Evolutionary conservation across 2,888 invertebrate genomes (phyloP), one percentile per base, ranked within the genome.

Genomic region (Meliscaeva auricollis): DNA sequence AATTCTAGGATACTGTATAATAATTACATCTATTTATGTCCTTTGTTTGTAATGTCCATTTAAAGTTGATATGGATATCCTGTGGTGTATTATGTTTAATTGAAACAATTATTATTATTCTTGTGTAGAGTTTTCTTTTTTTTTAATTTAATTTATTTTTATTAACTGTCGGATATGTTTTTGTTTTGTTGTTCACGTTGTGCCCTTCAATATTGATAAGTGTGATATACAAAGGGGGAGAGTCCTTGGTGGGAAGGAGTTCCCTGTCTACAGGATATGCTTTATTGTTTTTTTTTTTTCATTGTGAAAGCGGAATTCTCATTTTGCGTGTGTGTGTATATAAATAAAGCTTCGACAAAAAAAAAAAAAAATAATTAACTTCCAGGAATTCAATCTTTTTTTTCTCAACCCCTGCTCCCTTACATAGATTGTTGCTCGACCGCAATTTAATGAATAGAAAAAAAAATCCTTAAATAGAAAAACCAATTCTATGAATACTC

Each of bases 91-190:
- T 60, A 44, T 44, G 30, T 15, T 62, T 35, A 64, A 20, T 58
- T 54, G 17, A 17, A 56, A 56, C 56, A 60, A 52, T 22, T 62
- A 35, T 30, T 66, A 3, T 38, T 60, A 15, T 48, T n/a, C 62
- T 20, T 77, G 44, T 64, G 41, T 74, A 20, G 38, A 44, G 52
- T 38, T 15, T 68, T 17, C 3, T 15, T 41, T 7, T 15, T 11
- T 20, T 9, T 15, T 13, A 38, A 8, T 56, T 11, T 50, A 26
- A 26, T 3, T 7, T 38, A 48, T 3, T 26, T 68, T 58, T 41
- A 52, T 64, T 58, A 13, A 75, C 64, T 79, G 69, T 66, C 70
- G 70, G 83, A 84, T 84, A 84, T 84, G 83, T 84, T 70, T 80
- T 35, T 54, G 38, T 54, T 22, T 1, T 64, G 15, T 77, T 66